Conservation (phyloP, 2,888 invertebrate genomes). For the Dicycla oo region DNA sequence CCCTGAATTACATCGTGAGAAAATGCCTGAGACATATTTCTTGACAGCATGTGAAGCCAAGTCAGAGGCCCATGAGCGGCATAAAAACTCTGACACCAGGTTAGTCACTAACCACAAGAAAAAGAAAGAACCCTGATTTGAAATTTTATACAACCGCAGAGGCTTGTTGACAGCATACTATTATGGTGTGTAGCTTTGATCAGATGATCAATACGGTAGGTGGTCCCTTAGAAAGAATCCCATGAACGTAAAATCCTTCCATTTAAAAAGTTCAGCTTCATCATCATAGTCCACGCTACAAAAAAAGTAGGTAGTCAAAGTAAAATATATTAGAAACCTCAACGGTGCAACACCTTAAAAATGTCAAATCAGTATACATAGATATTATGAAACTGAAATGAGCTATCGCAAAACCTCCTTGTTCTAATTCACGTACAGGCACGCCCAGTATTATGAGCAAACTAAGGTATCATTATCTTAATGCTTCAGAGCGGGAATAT, state of each 20-base stretch:
- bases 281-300: background rate
- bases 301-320: background rate
- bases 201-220: background rate
- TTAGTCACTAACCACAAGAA: too few species aligned
- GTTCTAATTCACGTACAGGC: slow-evolving; percentile 51
- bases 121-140: background rate
- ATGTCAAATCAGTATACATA: background rate
- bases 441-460: slow-evolving; percentile 55
- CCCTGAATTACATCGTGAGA: too few species aligned
- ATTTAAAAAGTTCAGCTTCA: background rate
- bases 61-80: too few species aligned
- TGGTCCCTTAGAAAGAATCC: background rate
- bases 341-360: background rate
- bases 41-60: too few species aligned
- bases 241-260: background rate
- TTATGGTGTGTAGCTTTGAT: background rate
- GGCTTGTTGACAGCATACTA: background rate
- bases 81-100: too few species aligned
- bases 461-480: slow-evolving; percentile 73
- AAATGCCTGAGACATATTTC: too few species aligned
- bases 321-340: background rate
- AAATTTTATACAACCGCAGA: background rate
- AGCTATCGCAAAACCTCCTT: slow-evolving; percentile 31
- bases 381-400: background rate
- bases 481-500: slow-evolving; percentile 72